These are phyloP conservation scores for Rhynchotus rufescens DNA, from an alignment of 2,797 vertebrate species.

Conservation along the genomic window DNA sequence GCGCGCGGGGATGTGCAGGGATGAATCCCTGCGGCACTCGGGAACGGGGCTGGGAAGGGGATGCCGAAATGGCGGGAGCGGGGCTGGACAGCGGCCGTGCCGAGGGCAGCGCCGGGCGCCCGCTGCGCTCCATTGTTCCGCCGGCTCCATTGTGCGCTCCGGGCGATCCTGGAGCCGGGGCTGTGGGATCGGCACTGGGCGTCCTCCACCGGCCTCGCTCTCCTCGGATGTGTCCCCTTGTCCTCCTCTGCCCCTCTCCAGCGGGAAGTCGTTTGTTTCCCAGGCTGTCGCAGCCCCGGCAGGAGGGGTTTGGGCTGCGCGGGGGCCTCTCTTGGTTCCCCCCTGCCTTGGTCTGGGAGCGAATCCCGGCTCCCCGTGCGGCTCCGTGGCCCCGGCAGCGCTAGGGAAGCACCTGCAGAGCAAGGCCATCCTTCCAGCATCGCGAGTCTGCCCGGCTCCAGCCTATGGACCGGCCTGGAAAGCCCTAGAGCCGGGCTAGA, in stretches of 20 bases:
- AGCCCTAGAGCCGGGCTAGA: background rate
- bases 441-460: background rate
- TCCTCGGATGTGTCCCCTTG: too few species aligned
- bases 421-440: fast-evolving
- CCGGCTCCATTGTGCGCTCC: background rate
- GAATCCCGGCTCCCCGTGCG: background rate
- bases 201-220: too few species aligned
- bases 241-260: background rate
- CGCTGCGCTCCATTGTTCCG: background rate
- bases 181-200: too few species aligned
- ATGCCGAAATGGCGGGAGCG: too few species aligned
- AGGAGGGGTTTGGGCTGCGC: background rate
- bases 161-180: too few species aligned
- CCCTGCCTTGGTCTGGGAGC: background rate
- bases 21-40: background rate
- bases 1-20: background rate
- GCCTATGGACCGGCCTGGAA: background rate
- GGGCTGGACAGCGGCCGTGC: background rate
- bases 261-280: background rate
- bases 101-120: background rate
- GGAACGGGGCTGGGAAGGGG: background rate
- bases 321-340: background rate
- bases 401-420: background rate
- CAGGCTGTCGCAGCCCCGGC: background rate
- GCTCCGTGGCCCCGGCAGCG: background rate